Evolutionary conservation across 2,113 vertebrate genomes (phyloP), one percentile per base, ranked within the genome.

Genomic region (Melanocharis versteri): DNA sequence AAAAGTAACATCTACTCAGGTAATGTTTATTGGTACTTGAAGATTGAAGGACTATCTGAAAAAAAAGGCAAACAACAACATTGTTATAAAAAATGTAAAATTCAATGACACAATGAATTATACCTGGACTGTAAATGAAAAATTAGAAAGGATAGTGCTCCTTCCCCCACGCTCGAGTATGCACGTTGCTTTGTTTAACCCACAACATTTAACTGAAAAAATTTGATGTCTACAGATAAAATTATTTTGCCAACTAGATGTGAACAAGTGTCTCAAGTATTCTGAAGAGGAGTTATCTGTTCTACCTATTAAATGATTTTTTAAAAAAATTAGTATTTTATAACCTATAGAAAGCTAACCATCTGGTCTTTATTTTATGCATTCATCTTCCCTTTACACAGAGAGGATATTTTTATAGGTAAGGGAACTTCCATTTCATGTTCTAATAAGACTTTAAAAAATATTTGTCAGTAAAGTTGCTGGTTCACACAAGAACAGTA

Each of bases 141-240:
- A 56, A 61, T n/a, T 65, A 47, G 24, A 61, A 37, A 73, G 31
- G 22, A 61, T 27, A 58, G 5, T n/a, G 9, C 5, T 81, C 14
- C 16, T 50, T 9, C 1, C 5, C 2, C 16, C 2, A 8, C 10
- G 31, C 7, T 37, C 3, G 3, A 47, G 5, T 16, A n/a, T 33
- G 13, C 10, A 33, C 4, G 13, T 77, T 54, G 40, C 4, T 44
- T 70, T 80, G 12, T 64, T 51, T 54, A 50, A 45, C 7, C 5
- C 19, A 27, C 9, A 73, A 44, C 23, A 56, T 58, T 40, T 54
- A 44, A 48, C 40, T 45, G 6, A 23, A 76, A 60, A 4, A 3
- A 31, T 57, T 90, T 64, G 31, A 54, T 24, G 1, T 47, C 8
- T 42, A 47, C 22, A 71, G 61, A 22, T 50, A 65, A 50, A 45